Conservation (phyloP, 2,113 vertebrate genomes). For the Rousettus leschenaultii region DNA sequence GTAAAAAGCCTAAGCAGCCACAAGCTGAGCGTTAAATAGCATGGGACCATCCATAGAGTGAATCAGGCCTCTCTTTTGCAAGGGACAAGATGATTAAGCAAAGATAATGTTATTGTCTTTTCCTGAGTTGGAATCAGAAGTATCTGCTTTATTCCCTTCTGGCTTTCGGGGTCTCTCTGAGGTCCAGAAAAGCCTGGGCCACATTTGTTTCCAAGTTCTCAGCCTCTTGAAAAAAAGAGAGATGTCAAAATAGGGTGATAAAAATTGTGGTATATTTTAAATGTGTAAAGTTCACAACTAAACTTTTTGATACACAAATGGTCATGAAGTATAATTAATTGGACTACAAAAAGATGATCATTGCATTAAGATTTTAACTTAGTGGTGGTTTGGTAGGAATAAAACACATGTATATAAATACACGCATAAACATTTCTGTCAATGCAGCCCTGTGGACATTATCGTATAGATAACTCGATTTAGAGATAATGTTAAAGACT, state of each 20-base stretch:
- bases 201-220: neutral
- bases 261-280: neutral
- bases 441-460: neutral
- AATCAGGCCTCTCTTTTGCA: no score
- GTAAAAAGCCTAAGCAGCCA: neutral
- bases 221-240: neutral
- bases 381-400: neutral
- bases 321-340: neutral
- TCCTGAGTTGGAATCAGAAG: neutral
- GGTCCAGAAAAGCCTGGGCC: neutral
- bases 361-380: neutral
- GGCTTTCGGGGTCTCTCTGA: neutral
- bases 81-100: neutral
- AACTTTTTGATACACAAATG: neutral
- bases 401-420: neutral
- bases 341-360: neutral
- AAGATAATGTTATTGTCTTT: neutral
- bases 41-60: no score
- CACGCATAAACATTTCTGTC: neutral
- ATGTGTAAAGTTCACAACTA: neutral
- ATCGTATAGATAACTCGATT: neutral
- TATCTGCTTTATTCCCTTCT: neutral
- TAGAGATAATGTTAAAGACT: neutral
- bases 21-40: rapidly evolving
- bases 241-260: neutral